A percentile compares a stretch with the other conserved stretches of the same genome.
phyloP scores from a whole-genome alignment of 2,888 invertebrate genomes.

The Dromius quadrimaculatus region DNA sequence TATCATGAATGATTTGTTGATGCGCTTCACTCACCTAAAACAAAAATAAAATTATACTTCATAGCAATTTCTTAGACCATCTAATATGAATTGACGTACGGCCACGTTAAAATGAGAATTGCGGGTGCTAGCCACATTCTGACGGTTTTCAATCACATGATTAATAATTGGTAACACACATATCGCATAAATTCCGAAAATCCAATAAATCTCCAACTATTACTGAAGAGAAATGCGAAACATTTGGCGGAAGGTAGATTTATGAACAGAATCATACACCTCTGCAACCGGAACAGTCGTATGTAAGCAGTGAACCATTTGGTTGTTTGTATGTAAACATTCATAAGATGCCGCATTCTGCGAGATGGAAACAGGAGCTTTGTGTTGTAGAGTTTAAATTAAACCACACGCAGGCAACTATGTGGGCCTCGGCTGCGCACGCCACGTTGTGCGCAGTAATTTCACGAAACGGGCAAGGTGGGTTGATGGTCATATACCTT shows the following conservation, averaged over 20 bases:
- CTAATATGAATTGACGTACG: too few relatives aligned
- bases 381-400: constrained; percentile 34
- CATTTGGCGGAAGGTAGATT: too few relatives aligned
- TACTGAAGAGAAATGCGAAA: too few relatives aligned
- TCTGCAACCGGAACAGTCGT: neutral
- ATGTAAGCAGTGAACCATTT: constrained; percentile 21
- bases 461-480: neutral
- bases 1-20: neutral
- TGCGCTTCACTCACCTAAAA: constrained; percentile 21
- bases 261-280: too few relatives aligned
- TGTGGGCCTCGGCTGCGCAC: neutral
- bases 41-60: constrained; percentile 16
- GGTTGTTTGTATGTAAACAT: constrained; percentile 23
- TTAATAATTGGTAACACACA: too few relatives aligned
- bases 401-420: constrained; percentile 32
- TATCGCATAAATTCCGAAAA: too few relatives aligned
- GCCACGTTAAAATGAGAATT: too few relatives aligned
- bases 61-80: too few relatives aligned
- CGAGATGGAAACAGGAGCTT: constrained; percentile 7
- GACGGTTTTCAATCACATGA: too few relatives aligned
- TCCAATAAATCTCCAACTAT: too few relatives aligned
- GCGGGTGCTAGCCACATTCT: too few relatives aligned
- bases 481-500: neutral
- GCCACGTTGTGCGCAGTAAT: neutral
- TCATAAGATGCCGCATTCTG: neutral